Conservation (phyloP, 2,113 vertebrate species). For the Mesitornis unicolor region DNA sequence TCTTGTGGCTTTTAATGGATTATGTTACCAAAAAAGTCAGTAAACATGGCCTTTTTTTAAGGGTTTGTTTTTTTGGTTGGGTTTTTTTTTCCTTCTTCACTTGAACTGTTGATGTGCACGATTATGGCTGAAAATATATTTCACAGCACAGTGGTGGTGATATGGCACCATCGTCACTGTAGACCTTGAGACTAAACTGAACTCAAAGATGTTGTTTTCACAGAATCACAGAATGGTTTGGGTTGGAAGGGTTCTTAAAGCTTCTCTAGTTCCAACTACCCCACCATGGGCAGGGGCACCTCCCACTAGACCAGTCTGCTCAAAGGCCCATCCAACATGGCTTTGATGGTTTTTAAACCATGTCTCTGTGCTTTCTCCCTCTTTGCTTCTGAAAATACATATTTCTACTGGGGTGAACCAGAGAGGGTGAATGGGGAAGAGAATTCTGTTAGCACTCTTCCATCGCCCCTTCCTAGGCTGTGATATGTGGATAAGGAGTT, state of each 20-base stretch:
- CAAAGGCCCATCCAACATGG: too few species aligned
- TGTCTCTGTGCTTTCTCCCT: not conserved
- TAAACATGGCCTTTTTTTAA: not conserved
- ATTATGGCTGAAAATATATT: not conserved
- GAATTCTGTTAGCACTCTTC: not conserved
- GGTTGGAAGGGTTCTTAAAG: too few species aligned
- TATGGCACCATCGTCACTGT: not conserved
- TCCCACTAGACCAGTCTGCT: too few species aligned
- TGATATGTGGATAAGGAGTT: not conserved
- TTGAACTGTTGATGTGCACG: not conserved
- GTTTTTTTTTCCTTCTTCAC: not conserved
- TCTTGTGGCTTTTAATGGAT: not conserved
- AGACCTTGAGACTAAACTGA: rapidly evolving
- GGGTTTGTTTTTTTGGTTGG: too few species aligned
- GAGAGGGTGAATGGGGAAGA: not conserved
- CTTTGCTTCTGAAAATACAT: not conserved
- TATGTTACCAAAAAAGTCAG: rapidly evolving
- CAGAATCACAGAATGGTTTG: too few species aligned
- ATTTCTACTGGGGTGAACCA: not conserved
- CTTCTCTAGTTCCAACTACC: too few species aligned
- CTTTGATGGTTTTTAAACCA: not conserved
- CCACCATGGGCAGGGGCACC: too few species aligned
- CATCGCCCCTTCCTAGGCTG: not conserved
- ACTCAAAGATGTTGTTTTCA: not conserved
- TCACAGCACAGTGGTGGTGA: not conserved